Conservation (phyloP, 2,113 vertebrate species). For the Rafetus swinhoei region DNA sequence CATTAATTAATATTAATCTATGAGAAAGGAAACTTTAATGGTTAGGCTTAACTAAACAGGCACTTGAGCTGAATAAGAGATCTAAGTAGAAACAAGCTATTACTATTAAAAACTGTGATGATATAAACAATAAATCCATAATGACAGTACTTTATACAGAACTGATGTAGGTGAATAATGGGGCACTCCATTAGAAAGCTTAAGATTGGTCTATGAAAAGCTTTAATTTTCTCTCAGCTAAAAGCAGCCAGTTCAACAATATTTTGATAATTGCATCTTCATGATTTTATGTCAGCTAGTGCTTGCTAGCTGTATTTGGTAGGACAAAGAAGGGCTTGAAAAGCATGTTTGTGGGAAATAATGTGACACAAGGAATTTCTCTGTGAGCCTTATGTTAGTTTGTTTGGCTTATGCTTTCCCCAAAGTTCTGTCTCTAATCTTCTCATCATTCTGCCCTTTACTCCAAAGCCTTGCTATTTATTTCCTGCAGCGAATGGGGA, state of each 20-base stretch:
- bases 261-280: neutral
- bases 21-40: neutral
- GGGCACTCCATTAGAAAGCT: neutral
- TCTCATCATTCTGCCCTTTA: neutral
- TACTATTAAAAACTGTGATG: neutral
- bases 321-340: neutral
- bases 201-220: neutral
- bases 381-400: neutral
- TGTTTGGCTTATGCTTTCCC: accelerated
- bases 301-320: neutral
- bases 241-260: neutral
- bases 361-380: neutral
- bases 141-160: neutral
- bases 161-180: neutral
- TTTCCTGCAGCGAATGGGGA: neutral
- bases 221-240: neutral
- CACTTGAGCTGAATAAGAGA: neutral
- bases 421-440: neutral
- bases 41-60: neutral
- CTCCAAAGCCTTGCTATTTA: neutral
- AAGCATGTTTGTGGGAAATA: neutral
- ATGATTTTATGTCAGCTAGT: neutral
- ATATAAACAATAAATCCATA: neutral
- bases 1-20: neutral
- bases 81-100: neutral